Percentiles rank a stretch among this genome's conserved stretches.
Conservation (phyloP, 1,140 invertebrate genomes). For the Penaeus japonicus region DNA sequence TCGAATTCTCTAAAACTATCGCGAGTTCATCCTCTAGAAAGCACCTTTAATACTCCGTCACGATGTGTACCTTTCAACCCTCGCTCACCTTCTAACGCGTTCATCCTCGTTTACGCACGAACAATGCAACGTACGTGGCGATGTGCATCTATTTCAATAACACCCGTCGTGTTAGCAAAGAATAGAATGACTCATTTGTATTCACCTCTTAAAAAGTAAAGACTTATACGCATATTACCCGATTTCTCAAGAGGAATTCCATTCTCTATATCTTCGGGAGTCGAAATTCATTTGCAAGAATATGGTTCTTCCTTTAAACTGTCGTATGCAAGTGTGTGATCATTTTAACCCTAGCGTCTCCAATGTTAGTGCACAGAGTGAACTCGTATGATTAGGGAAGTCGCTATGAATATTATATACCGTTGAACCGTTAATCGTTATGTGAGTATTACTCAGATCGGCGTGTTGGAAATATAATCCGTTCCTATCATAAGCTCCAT, state of each 20-base stretch:
- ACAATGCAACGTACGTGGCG: background rate
- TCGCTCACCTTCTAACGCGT: background rate
- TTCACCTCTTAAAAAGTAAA: background rate
- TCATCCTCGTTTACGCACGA: background rate
- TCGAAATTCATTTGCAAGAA: background rate
- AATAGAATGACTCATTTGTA: background rate
- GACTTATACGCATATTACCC: background rate
- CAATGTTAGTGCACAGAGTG: background rate
- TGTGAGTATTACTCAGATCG: background rate
- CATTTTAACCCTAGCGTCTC: background rate
- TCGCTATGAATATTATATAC: background rate
- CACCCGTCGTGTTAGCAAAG: background rate
- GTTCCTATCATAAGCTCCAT: background rate
- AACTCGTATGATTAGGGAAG: background rate
- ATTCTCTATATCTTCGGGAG: background rate
- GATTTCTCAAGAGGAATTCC: conserved; percentile 1
- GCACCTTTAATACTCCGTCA: too few species aligned
- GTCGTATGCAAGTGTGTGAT: background rate
- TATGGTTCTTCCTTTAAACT: background rate
- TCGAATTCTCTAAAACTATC: too few species aligned
- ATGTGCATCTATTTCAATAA: background rate
- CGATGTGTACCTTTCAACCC: too few species aligned
- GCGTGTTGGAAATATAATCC: background rate
- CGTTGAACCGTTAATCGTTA: background rate
- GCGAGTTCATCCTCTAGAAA: too few species aligned